Base-by-base conservation (phyloP, 2,888 invertebrate genomes). In the Adelphocoris suturalis region DNA sequence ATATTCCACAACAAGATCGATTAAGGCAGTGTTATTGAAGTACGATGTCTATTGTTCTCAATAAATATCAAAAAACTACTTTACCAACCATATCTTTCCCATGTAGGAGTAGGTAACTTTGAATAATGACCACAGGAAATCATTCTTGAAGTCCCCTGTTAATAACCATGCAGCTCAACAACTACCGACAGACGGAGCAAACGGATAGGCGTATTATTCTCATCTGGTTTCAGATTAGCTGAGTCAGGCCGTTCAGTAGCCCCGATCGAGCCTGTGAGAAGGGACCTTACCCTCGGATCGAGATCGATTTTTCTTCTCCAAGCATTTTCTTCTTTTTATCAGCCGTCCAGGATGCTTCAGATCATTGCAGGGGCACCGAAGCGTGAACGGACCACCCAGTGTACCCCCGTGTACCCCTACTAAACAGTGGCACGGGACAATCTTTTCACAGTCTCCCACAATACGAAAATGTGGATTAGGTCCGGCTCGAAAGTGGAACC, bases 351-450 rank as follows among this genome's bases (percentile, higher is more conserved):
- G 61, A 57, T 57, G 85, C 57, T 85, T 28, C 85, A 47, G 61
- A 85, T 85, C 57, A 61, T 85, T 57, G 61, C 85, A 19, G 85
- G 55, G 85, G 85, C 5, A 61, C 28, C 85, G 57, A 61, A 85
- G 61, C 85, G 85, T 85, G 85, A 85, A 85, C 85, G 61, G 52
- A 61, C 57, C 85, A 57, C 57, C 85, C 85, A 57, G 61, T 19
- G 13, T 37, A 14, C 14, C 37, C 23, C 47, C 76, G 76, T 76
- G 76, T 46, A 46, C 81, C 23, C 13, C 85, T n/a, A 55, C 85
- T 85, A 61, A 85, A 85, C 85, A 57, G 28, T 37, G 85, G 85
- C 85, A 85, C 85, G 85, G 85, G 85, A 9, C 85, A 85, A 85
- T 28, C 85, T 82, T 82, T 82, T 82, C 48, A 82, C 68, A 68